Conservation (phyloP, 2,888 invertebrate genomes). For the Sialis fuliginosa region DNA sequence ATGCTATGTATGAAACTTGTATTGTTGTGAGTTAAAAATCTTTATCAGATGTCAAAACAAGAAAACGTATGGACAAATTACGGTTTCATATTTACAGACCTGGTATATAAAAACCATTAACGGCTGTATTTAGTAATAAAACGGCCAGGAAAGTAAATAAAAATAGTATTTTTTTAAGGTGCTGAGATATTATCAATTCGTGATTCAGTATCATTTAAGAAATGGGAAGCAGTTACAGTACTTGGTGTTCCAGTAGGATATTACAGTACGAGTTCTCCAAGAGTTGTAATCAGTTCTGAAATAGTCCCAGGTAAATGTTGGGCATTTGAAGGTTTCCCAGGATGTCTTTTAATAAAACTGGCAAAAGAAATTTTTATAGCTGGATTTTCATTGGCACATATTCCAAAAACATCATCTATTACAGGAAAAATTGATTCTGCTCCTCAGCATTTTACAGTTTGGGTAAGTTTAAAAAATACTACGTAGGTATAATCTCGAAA, state of each 20-base stretch:
- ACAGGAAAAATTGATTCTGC: slow-evolving; percentile 80
- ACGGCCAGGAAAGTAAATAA: no score
- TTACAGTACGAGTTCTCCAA: slow-evolving; percentile 56
- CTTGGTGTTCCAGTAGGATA: slow-evolving; percentile 84
- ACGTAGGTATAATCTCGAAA: no score
- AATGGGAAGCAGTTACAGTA: slow-evolving; percentile 63
- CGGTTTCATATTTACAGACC: no score
- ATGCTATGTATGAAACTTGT: no score
- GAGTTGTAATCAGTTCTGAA: slow-evolving; percentile 72
- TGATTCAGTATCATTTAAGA: slow-evolving; percentile 13
- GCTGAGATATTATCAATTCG: no score
- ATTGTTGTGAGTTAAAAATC: no score
- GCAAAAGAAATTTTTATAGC: slow-evolving; percentile 54
- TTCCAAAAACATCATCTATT: slow-evolving; percentile 62
- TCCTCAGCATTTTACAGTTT: slow-evolving; percentile 74
- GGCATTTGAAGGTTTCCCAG: slow-evolving; percentile 87
- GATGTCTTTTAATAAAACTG: slow-evolving; percentile 61
- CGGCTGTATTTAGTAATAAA: no score
- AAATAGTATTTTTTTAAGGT: no score
- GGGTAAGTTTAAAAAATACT: slow-evolving; percentile 31
- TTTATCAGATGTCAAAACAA: no score
- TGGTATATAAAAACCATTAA: no score
- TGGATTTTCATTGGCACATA: slow-evolving; percentile 84
- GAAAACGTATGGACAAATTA: no score
- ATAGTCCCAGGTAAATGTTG: slow-evolving; percentile 89